Percentiles rank a stretch among this genome's conserved stretches.
These are phyloP conservation scores for Eupelmus urozonus DNA, from an alignment of 2,888 invertebrate species.

Conservation along the genomic window DNA sequence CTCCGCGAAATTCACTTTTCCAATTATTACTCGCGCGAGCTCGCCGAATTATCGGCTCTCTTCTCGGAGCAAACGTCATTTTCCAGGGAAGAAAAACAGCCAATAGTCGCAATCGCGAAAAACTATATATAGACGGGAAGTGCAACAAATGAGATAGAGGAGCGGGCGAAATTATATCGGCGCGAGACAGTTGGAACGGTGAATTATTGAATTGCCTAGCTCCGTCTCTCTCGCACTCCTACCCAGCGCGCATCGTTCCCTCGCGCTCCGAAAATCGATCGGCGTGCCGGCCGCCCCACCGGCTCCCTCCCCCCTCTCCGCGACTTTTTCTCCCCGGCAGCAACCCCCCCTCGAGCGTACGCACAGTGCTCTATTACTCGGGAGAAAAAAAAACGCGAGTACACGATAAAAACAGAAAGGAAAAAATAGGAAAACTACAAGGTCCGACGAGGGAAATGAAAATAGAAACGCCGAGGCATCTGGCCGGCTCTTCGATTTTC, in stretches of 20 bases:
- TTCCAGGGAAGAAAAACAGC: too few relatives aligned
- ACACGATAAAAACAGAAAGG: too few relatives aligned
- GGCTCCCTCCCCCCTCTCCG: neutral
- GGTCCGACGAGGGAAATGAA: neutral
- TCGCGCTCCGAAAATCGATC: conserved; percentile 26
- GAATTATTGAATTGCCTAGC: conserved; percentile 18
- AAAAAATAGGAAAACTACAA: too few relatives aligned
- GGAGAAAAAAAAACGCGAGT: neutral
- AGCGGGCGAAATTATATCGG: neutral
- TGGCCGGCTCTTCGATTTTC: neutral
- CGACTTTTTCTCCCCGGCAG: neutral
- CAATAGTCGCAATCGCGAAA: too few relatives aligned
- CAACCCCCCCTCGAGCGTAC: neutral
- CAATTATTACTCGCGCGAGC: neutral
- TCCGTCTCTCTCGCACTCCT: neutral
- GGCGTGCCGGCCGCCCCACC: neutral
- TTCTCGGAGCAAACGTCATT: too few relatives aligned
- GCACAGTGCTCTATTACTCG: neutral
- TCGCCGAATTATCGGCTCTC: neutral
- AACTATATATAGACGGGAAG: too few relatives aligned
- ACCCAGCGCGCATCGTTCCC: neutral
- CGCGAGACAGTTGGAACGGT: neutral
- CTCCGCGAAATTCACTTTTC: too few relatives aligned
- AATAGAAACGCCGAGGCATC: neutral
- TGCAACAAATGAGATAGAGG: too few relatives aligned